phyloP scores from a whole-genome alignment of 2,797 vertebrate species.

The Muraenolepis orangiensis region DNA sequence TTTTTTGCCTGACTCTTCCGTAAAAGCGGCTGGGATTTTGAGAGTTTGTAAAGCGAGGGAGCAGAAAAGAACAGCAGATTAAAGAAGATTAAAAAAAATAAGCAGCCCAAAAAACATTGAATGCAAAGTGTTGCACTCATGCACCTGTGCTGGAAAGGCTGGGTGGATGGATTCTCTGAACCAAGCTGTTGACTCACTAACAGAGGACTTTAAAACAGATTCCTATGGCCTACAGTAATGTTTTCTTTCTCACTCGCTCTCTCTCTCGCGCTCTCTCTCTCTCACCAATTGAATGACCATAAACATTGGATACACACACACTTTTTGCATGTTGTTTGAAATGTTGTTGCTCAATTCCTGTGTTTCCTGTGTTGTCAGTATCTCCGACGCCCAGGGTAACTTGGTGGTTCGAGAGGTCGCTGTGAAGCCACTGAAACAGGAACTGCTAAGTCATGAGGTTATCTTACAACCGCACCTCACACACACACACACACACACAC shows the following conservation, averaged over 20 bases:
- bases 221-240: too few species aligned
- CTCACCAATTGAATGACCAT: not conserved
- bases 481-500: too few species aligned
- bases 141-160: not conserved
- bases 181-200: not conserved
- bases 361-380: conserved; percentile 44
- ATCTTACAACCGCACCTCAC: conserved; percentile 22
- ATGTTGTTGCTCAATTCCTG: not conserved
- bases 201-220: not conserved
- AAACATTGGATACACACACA: not conserved
- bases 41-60: not conserved
- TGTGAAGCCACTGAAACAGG: conserved; percentile 77
- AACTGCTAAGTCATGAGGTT: conserved; percentile 79
- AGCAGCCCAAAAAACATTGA: too few species aligned
- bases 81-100: too few species aligned
- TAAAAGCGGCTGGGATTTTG: not conserved
- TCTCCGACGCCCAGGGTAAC: conserved; percentile 76
- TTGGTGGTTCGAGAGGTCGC: conserved; percentile 82
- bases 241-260: too few species aligned
- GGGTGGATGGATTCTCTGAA: not conserved
- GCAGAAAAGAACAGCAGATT: not conserved
- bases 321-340: not conserved
- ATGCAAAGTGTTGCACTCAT: not conserved
- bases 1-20: too few species aligned
- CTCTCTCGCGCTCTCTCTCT: too few species aligned